These are phyloP conservation scores for Phyllostomus discolor DNA, from an alignment of 2,113 vertebrate species.

Conservation along the genomic window DNA sequence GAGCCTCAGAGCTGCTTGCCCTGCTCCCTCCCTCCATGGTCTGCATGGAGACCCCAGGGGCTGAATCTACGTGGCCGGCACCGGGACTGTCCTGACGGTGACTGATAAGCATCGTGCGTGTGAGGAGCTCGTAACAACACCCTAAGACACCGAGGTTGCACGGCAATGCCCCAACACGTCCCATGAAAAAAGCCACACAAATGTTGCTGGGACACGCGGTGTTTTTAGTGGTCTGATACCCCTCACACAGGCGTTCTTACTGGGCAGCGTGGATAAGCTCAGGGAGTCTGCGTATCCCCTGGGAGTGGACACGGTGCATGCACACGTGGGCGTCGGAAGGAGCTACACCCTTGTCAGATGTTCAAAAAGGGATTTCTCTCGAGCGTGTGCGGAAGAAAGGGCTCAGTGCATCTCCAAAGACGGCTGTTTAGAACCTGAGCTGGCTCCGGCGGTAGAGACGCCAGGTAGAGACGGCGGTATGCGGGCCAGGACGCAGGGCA, in stretches of 20 bases:
- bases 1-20: too few species aligned
- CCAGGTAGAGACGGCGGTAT: fast-evolving
- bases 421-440: not conserved
- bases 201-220: fast-evolving
- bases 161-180: fast-evolving
- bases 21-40: too few species aligned
- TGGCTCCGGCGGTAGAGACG: not conserved
- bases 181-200: fast-evolving
- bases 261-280: fast-evolving
- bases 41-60: fast-evolving
- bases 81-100: too few species aligned
- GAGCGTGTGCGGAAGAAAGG: too few species aligned
- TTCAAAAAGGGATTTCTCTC: not conserved
- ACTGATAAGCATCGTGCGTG: too few species aligned
- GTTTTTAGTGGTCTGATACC: too few species aligned
- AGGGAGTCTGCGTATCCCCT: fast-evolving
- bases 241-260: fast-evolving
- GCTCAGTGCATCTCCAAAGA: not conserved
- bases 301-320: fast-evolving
- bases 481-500: too few species aligned
- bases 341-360: fast-evolving
- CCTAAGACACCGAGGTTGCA: fast-evolving
- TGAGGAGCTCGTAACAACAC: not conserved
- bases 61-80: fast-evolving
- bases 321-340: not conserved